Conservation (phyloP, 2,797 vertebrate genomes). For the Sorex maritimensis region DNA sequence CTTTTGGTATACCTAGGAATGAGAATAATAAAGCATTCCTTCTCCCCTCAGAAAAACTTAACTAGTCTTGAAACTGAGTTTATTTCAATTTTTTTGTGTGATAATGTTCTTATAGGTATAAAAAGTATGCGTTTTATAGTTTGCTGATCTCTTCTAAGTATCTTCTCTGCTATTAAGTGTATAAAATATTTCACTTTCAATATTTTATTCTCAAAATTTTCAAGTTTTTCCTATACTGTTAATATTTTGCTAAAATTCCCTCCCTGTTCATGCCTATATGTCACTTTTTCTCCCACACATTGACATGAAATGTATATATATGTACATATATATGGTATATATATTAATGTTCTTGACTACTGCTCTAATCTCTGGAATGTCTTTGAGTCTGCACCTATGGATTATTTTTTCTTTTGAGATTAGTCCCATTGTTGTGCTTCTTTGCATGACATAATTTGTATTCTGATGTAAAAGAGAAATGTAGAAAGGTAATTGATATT, state of each 20-base stretch:
- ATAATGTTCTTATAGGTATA: background rate
- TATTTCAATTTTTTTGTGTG: background rate
- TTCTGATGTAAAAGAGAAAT: conserved; percentile 5
- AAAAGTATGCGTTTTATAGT: conserved; percentile 13
- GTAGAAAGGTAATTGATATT: background rate
- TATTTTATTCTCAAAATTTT: conserved; percentile 7
- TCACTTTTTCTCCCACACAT: background rate
- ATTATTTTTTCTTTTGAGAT: background rate
- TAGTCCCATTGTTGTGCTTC: background rate
- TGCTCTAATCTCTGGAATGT: conserved; percentile 29
- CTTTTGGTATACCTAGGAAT: background rate
- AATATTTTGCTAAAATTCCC: conserved; percentile 1
- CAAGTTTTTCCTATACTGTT: background rate
- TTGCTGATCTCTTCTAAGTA: background rate
- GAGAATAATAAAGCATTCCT: background rate
- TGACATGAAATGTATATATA: background rate
- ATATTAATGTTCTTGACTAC: background rate
- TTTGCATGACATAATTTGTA: background rate
- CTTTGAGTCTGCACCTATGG: background rate
- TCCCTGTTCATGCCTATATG: background rate
- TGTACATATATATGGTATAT: too few species aligned
- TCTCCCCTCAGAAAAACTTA: background rate
- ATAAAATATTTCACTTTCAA: background rate
- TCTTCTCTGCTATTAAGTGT: background rate
- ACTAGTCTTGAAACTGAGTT: background rate